Base-by-base conservation (phyloP, 2,888 invertebrate species). In the Hypsopygia costalis region DNA sequence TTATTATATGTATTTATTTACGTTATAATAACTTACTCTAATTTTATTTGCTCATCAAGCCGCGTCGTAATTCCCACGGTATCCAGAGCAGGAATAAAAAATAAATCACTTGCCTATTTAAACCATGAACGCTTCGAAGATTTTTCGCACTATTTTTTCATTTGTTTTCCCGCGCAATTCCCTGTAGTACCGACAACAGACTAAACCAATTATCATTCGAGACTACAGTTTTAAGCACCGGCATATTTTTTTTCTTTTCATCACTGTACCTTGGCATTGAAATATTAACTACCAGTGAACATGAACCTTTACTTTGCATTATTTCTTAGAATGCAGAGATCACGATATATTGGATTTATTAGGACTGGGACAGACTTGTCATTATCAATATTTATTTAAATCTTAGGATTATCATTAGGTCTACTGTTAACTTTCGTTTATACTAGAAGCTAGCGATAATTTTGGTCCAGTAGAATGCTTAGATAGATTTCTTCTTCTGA, bases 261-360 rank as follows among this genome's bases (percentile, higher is more conserved):
- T 32, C 32, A 27, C 10, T 31, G 9, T 22, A 30, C 73, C 74
- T 57, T 74, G 74, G 63, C 70, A 67, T 64, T 73, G 72, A 52
- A 54, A 16, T 16, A 16, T 49, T 41, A 32, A 36, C 16, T 36
- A 40, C 55, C 54, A 54, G 33, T 34, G 10, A 42, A 49, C 36
- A 43, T 43, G 44, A 51, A 49, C 36, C 55, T 50, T 40, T 12
- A 8, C 9, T 11, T 9, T 25, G 3, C 31, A 38, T 21, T 38
- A 22, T 9, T 33, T n/a, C n/a, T 8, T 32, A 11, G 3, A 11
- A 7, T 10, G 6, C 1, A 36, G 8, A 41, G 41, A 0, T 41
- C 41, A 16, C 9, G 3, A 9, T 31, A 38, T 10, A 31, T 12
- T 41, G 11, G 39, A 9, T 9, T n/a, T n/a, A 11, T 11, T 10